Evolutionary conservation across 2,888 invertebrate genomes (phyloP).

Genomic region (Biston stratarius): DNA sequence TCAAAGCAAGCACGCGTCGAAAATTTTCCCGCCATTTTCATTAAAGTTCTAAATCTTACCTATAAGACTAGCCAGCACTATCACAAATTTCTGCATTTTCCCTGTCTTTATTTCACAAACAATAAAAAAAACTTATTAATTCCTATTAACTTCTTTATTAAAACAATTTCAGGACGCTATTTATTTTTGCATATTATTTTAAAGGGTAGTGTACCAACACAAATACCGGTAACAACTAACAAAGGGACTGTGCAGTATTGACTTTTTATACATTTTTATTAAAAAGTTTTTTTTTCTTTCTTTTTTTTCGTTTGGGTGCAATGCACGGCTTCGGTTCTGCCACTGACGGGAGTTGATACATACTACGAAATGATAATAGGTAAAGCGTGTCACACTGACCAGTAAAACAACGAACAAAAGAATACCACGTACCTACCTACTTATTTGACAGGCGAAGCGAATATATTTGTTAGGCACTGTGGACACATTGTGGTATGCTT

Average conservation of each 20-base stretch:
- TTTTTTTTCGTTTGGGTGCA: slow-evolving; percentile 51
- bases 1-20: not conserved
- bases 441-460: slow-evolving; percentile 17
- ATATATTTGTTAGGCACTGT: not conserved
- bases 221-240: slow-evolving; percentile 58
- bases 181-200: slow-evolving; percentile 40
- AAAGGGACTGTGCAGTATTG: slow-evolving; percentile 43
- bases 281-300: slow-evolving; percentile 44
- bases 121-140: slow-evolving; percentile 3
- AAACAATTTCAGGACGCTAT: slow-evolving; percentile 6
- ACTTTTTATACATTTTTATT: slow-evolving; percentile 70
- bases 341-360: slow-evolving; percentile 48
- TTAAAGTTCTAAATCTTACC: slow-evolving; percentile 53
- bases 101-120: slow-evolving; percentile 25
- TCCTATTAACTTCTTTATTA: slow-evolving; percentile 5
- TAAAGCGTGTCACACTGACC: slow-evolving; percentile 50
- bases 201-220: slow-evolving; percentile 52
- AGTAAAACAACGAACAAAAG: slow-evolving; percentile 25
- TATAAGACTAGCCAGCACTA: slow-evolving; percentile 56
- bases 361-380: slow-evolving; percentile 57
- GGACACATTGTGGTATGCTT: not conserved
- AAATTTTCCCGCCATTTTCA: slow-evolving; percentile 18
- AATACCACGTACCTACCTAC: not conserved
- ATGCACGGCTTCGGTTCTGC: slow-evolving; percentile 48
- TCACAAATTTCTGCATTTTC: slow-evolving; percentile 55